Base-by-base conservation (phyloP, 2,113 vertebrate species). In the Oreochromis niloticus region DNA sequence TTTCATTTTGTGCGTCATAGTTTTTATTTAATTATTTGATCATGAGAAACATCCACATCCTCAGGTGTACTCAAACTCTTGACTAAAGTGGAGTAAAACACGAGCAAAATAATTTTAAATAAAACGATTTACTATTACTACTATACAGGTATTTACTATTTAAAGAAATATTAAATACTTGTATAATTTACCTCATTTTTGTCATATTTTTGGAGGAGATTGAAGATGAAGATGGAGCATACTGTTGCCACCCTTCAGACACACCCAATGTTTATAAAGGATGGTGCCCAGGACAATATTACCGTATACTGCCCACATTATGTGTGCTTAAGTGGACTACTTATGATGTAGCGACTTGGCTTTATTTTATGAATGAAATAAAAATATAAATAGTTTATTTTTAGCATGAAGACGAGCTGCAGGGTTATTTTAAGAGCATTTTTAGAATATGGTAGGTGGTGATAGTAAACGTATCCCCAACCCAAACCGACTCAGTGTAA, bases 371-470 rank as follows among this genome's bases (percentile, higher is more conserved):
- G 12, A 71, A 43, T 71, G 22, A 17, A 73, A 75, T 75, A 48
- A 75, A 30, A 48, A 48, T 46, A 46, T 3, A 7, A 46, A 73
- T 48, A 3, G 17, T 78, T 12, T 19, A 8, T 34, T 34, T 50
- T 50, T 9, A 50, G 27, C 30, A 0, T 52, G 73, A 0, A n/a
- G 17, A 52, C 2, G 2, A 34, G 46, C 73, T 34, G 17, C 27
- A 78, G 30, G 46, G 2, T 13, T 50, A 0, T 12, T 78, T 12
- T 12, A 13, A 32, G 46, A 30, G 27, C 24, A 12, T 5, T 46
- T n/a, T 34, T 52, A 32, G 46, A 50, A 2, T n/a, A 9, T 6
- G 13, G 7, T 5, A 17, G 24, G 43, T 73, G 22, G 41, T 17
- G 22, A 75, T 30, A 10, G 16, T 32, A 75, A 32, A 30, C 5